Base-by-base conservation (phyloP, 2,797 vertebrate species). In the Sardinella longiceps region DNA sequence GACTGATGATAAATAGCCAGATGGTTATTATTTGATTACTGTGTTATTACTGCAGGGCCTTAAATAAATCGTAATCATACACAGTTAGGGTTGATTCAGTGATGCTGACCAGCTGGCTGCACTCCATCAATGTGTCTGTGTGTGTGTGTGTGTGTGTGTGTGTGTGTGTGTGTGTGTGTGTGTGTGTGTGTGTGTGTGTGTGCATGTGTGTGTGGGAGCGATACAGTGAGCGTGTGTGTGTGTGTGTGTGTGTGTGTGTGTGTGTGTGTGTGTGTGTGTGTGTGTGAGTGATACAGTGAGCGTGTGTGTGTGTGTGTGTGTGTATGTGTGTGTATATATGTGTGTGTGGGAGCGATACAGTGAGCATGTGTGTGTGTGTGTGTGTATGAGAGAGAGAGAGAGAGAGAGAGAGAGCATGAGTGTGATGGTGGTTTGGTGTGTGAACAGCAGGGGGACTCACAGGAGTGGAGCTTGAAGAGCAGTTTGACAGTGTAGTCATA, bases 401-500 rank as follows among this genome's bases (percentile, higher is more conserved):
- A n/a, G 56, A 14, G 20, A 58, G 56, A 58, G 56, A 58, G 56
- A 58, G 56, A n/a, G 56, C 56, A 7, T 20, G 56, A 77, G n/a
- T n/a, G n/a, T 23, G 51, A 11, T 39, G 80, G 30, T 82, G 56
- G 14, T 66, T 28, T 30, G 18, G 63, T 4, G 18, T 20, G 23
- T 48, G 56, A 15, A 6, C n/a, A 56, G 82, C 39, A 85, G 83
- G n/a, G 66, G 46, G 77, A 97, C 98, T 98, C 91, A 99, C 98
- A 99, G 88, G 98, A 99, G 89, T 99, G 98, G 37, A 99, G 97
- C 90, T 99, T 99, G 93, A 99, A 99, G 89, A 99, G 97, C 82
- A 99, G 96, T 90, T 98, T 99, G 91, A 99, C 98, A 0, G 97
- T 98, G 93, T 99, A 99, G 93, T 99, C 98, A 0, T 99, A 99